Base-by-base conservation (phyloP, 2,113 vertebrate genomes). In the Chloropsis cyanopogon region DNA sequence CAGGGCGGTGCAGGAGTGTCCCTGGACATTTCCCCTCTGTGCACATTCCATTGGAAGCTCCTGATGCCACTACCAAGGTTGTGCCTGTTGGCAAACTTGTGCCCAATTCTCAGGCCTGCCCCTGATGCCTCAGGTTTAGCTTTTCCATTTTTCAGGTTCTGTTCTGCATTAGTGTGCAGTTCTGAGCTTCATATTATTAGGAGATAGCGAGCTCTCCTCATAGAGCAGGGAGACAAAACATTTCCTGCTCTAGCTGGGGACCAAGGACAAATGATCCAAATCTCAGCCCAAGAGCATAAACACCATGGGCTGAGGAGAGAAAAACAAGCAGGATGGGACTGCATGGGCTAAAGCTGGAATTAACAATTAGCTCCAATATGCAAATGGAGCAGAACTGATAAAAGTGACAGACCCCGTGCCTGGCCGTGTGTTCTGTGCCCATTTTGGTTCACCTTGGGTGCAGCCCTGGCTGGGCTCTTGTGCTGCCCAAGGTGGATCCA, bases 371-470 rank as follows among this genome's bases (percentile, higher is more conserved):
- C 31, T n/a, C 2, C 54, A 22, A n/a, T 0, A 4, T 22, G 54
- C 54, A 56, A 56, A 56, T 56, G 54, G 54, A n/a, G 31, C 54
- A 56, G 31, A 56, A 12, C 53, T 54, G 18, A 54, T 31, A 11
- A 12, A 1, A 56, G 54, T 14, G 54, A 56, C 12, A 56, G 31
- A 14, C 31, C 54, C 31, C 4, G 9, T 56, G 54, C 2, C 6
- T 0, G 8, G 1, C 4, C 41, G 31, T 22, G 4, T 20, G 22
- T n/a, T n/a, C 14, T 56, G 54, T 1, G 54, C 14, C 31, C 31
- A 56, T 56, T n/a, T 56, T 56, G 31, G 54, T n/a, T 56, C 12
- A n/a, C 13, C 31, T n/a, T 6, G 31, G 54, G 31, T 22, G 8
- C 20, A 56, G 31, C 54, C 54, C 31, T 56, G 20, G 20, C 54